Conservation (phyloP, 2,113 vertebrate genomes). For the Saccopteryx bilineata region DNA sequence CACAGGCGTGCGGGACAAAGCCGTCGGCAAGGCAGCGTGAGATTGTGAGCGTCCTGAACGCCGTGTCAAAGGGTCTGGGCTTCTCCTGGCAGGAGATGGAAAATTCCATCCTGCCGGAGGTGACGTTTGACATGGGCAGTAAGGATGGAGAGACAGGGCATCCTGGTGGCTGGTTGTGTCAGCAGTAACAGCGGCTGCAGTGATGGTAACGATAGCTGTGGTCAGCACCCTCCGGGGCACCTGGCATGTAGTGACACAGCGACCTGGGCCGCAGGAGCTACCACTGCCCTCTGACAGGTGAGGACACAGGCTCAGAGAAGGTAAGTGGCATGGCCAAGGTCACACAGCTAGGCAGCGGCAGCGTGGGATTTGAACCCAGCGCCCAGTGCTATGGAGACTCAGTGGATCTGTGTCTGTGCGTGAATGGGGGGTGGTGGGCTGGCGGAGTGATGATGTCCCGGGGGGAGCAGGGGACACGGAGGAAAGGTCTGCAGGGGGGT, state of each 20-base stretch:
- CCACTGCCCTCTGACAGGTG: no score
- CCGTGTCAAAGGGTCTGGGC: neutral
- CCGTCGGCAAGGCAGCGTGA: fast-evolving
- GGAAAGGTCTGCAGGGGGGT: no score
- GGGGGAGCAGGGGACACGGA: fast-evolving
- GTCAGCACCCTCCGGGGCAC: neutral
- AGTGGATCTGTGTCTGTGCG: fast-evolving
- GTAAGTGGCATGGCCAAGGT: neutral
- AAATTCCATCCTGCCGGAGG: neutral
- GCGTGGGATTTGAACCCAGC: neutral
- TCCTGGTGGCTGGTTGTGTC: neutral
- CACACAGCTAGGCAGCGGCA: neutral
- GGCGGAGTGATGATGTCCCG: fast-evolving
- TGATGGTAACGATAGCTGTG: fast-evolving
- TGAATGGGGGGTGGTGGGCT: fast-evolving
- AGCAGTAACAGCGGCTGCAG: fast-evolving
- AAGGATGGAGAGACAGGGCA: neutral
- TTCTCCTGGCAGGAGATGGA: neutral
- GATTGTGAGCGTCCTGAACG: fast-evolving
- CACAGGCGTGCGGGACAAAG: neutral
- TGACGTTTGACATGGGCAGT: fast-evolving
- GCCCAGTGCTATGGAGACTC: fast-evolving
- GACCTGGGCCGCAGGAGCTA: fast-evolving
- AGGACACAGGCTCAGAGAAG: neutral
- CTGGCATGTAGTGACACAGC: fast-evolving